Evolutionary conservation across 1,140 invertebrate species (phyloP).

Genomic region (Sweltsa coloradensis): DNA sequence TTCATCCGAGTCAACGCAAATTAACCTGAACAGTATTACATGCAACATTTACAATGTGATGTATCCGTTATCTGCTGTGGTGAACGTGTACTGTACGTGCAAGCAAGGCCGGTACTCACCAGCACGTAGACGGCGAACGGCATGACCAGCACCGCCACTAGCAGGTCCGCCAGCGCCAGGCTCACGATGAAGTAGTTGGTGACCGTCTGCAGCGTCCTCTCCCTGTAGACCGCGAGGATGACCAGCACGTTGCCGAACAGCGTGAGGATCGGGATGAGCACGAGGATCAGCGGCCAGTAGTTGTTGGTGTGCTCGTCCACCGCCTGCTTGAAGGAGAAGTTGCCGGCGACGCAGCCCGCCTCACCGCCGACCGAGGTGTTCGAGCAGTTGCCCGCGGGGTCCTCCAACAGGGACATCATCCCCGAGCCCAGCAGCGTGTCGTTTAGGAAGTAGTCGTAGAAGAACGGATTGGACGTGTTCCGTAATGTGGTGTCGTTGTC

Average conservation of each 20-base stretch:
- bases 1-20: no score
- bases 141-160: conserved; percentile 95
- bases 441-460: no score
- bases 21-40: no score
- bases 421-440: background rate
- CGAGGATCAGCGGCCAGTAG: conserved; percentile 74
- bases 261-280: conserved; percentile 85
- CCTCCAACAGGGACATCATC: background rate
- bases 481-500: no score
- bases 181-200: conserved; percentile 99
- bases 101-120: no score
- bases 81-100: no score
- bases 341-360: background rate
- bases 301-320: conserved; percentile 35
- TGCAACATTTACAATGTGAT: no score
- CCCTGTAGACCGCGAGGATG: conserved; percentile 82
- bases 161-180: conserved; percentile 89
- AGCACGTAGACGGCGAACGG: conserved; percentile 95
- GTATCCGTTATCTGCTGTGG: no score
- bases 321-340: background rate
- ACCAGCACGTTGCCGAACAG: conserved; percentile 95
- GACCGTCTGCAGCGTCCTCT: conserved; percentile 81
- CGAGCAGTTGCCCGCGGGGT: background rate
- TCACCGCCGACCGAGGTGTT: background rate
- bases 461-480: no score